Base-by-base conservation (phyloP, 2,888 invertebrate species). In the Eumerus sabulonum region DNA sequence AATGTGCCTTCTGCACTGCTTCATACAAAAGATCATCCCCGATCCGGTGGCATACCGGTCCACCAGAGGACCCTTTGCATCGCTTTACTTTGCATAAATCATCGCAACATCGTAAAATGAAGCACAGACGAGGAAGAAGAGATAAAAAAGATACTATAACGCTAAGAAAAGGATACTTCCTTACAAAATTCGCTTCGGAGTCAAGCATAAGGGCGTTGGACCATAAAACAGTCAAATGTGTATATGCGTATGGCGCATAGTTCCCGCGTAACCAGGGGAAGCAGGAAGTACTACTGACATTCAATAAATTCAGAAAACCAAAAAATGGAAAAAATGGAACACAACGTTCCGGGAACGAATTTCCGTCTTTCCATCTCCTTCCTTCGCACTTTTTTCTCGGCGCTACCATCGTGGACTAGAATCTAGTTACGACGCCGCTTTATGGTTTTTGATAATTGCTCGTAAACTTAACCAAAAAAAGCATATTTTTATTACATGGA, bases 1-100 rank as follows among this genome's bases (percentile, higher is more conserved):
- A 81, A 83, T 83, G 84, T 83, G 86, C 87, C 87, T 86, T 85
- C 85, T 66, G 68, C 59, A 54, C 53, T 13, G 60, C 48, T 19
- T 11, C 59, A 67, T 60, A 76, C 57, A 76, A 81, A 76, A 57
- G 70, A 81, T 54, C 64, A 14, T 53, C 60, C 53, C n/a, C 35
- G 19, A n/a, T 11, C n/a, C n/a, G 40, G 11, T 27, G 7, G 27
- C 1, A 40, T 45, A 51, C 12, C 53, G 17, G 42, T 59, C 27
- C 27, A 27, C 27, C 3, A 27, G 51, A 50, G 16, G 18, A 11
- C 63, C 72, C 70, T 60, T 70, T 51, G n/a, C 36, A 17, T 35
- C 14, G 44, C 35, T n/a, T 40, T 54, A 56, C 67, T 73, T 64
- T 79, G 79, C 79, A 79, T 79, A 79, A 79, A 72, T 76, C 70